Conservation (phyloP, 2,797 vertebrate species). For the Martes flavigula region DNA sequence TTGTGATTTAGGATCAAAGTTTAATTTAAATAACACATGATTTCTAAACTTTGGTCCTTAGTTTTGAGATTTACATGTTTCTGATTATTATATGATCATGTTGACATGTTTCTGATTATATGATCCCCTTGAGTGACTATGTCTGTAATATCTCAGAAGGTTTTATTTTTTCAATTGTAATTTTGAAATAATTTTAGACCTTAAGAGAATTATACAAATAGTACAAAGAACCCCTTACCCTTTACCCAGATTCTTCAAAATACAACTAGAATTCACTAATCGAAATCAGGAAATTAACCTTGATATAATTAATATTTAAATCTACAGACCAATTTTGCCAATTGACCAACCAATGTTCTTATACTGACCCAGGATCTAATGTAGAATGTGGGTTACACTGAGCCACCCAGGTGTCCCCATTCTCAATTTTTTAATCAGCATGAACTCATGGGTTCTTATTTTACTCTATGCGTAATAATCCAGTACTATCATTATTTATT, state of each 20-base stretch:
- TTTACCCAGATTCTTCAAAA: neutral
- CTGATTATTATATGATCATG: neutral
- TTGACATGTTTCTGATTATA: neutral
- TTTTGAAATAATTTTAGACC: constrained; percentile 15
- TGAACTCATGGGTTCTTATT: neutral
- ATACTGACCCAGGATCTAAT: neutral
- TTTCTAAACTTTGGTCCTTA: neutral
- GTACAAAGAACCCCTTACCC: neutral
- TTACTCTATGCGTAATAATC: neutral
- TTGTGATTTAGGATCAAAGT: neutral
- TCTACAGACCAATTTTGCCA: neutral
- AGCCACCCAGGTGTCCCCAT: no score
- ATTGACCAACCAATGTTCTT: neutral
- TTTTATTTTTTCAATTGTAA: neutral
- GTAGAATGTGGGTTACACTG: no score
- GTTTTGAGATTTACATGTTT: neutral
- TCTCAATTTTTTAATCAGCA: neutral
- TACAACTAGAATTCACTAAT: neutral
- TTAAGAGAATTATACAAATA: neutral
- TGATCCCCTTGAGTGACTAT: neutral
- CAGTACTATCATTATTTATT: neutral
- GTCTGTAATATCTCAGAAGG: neutral
- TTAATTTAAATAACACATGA: neutral
- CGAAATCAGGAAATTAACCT: neutral
- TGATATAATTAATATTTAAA: neutral